Evolutionary conservation across 2,797 vertebrate genomes (phyloP).

Genomic region (Hyperoplus immaculatus): DNA sequence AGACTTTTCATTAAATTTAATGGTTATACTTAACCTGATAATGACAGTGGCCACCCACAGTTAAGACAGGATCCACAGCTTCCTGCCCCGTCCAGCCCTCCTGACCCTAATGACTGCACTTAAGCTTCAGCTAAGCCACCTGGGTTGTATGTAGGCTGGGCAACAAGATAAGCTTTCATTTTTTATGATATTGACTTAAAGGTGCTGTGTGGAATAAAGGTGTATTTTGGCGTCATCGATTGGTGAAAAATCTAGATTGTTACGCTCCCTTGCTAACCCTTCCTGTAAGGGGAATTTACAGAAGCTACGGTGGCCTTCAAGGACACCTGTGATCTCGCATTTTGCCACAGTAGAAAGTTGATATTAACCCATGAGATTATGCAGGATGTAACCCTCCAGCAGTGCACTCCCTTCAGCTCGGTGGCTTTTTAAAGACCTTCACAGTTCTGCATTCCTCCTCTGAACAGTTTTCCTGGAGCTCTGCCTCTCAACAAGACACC

Average conservation of each 20-base stretch:
- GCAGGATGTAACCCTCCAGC: conserved; percentile 29
- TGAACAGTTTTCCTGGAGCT: conserved; percentile 52
- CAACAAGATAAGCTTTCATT: too few relatives aligned
- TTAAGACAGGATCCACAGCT: conserved; percentile 44
- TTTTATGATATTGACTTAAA: too few relatives aligned
- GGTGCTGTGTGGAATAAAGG: too few relatives aligned
- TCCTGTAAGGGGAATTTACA: too few relatives aligned
- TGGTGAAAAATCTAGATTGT: too few relatives aligned
- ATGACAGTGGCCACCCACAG: conserved; percentile 55
- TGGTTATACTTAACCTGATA: conserved; percentile 67
- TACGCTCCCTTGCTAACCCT: too few relatives aligned
- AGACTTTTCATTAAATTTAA: conserved; percentile 62
- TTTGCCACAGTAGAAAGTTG: conserved; percentile 1
- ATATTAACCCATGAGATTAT: conserved; percentile 11
- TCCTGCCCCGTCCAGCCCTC: conserved; percentile 33
- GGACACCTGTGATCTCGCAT: not conserved
- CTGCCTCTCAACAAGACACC: conserved; percentile 40
- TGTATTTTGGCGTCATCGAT: too few relatives aligned
- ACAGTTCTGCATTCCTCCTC: conserved; percentile 70
- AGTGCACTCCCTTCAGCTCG: conserved; percentile 38
- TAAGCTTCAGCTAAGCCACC: conserved; percentile 19
- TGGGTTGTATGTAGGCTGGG: conserved; percentile 8
- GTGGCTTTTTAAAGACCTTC: conserved; percentile 59
- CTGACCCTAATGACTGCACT: conserved; percentile 50
- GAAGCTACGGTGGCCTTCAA: too few relatives aligned